phyloP scores from a whole-genome alignment of 2,797 vertebrate genomes.

The Peromyscus eremicus region DNA sequence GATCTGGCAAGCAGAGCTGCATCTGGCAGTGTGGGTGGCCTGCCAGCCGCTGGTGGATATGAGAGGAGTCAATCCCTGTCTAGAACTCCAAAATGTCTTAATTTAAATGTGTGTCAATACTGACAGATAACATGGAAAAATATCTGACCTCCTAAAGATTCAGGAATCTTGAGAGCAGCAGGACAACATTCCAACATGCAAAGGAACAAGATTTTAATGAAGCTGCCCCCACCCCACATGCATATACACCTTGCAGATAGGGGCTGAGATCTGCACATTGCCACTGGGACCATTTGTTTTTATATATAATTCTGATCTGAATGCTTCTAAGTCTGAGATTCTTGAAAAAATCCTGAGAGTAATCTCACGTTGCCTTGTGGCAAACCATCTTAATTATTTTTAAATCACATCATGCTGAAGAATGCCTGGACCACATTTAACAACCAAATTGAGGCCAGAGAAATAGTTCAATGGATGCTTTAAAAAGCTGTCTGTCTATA shows the following conservation, averaged over 20 bases:
- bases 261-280: not conserved
- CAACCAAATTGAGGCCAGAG: not conserved
- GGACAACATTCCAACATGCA: not conserved
- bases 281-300: not conserved
- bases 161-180: not conserved
- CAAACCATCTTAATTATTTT: conserved; percentile 51
- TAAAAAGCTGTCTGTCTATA: not conserved
- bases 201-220: not conserved
- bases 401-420: not conserved
- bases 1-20: not conserved
- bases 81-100: conserved; percentile 25
- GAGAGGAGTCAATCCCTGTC: not conserved
- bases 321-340: conserved; percentile 47
- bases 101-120: conserved; percentile 12
- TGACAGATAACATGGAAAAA: not conserved
- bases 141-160: not conserved
- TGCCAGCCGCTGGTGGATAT: not conserved
- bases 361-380: not conserved
- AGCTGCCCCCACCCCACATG: not conserved
- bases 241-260: not conserved
- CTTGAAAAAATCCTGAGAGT: conserved; percentile 24
- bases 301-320: not conserved
- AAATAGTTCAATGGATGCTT: conserved; percentile 61
- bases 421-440: not conserved
- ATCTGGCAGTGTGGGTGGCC: not conserved